These are phyloP conservation scores for Falcunculus frontatus DNA, from an alignment of 2,113 vertebrate genomes.

Conservation along the genomic window DNA sequence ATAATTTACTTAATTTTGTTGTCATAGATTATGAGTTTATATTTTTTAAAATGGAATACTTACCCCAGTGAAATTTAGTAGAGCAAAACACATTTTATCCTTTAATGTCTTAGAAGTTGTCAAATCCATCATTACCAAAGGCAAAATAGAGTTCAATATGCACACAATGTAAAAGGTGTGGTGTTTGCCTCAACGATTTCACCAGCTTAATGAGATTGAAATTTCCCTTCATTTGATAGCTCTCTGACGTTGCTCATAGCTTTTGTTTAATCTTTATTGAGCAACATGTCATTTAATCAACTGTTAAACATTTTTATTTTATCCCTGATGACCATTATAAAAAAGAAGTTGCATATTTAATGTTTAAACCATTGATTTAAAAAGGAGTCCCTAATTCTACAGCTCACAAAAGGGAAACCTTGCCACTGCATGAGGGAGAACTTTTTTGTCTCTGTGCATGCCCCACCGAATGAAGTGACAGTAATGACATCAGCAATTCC, in stretches of 20 bases:
- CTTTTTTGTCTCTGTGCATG: background rate
- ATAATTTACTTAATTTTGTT: background rate
- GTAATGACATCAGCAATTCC: background rate
- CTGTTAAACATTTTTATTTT: background rate
- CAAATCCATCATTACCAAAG: background rate
- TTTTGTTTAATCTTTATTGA: constrained; percentile 32
- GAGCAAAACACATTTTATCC: background rate
- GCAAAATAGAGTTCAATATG: background rate
- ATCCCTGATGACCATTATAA: background rate
- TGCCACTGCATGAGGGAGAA: background rate
- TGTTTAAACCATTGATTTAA: background rate
- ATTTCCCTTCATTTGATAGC: background rate
- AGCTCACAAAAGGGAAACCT: background rate
- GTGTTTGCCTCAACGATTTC: background rate
- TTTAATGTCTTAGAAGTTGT: background rate
- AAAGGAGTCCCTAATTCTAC: background rate
- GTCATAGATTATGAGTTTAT: background rate
- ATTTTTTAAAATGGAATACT: background rate
- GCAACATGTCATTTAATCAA: background rate
- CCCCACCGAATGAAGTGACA: background rate
- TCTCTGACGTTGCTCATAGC: background rate
- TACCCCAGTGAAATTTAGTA: background rate
- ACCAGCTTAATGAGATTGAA: background rate
- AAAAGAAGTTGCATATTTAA: background rate
- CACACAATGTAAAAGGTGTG: background rate